A percentile compares a stretch with the other conserved stretches of the same genome.
phyloP scores from a whole-genome alignment of 1,140 invertebrate species.

The Brachionus manjavacas region DNA sequence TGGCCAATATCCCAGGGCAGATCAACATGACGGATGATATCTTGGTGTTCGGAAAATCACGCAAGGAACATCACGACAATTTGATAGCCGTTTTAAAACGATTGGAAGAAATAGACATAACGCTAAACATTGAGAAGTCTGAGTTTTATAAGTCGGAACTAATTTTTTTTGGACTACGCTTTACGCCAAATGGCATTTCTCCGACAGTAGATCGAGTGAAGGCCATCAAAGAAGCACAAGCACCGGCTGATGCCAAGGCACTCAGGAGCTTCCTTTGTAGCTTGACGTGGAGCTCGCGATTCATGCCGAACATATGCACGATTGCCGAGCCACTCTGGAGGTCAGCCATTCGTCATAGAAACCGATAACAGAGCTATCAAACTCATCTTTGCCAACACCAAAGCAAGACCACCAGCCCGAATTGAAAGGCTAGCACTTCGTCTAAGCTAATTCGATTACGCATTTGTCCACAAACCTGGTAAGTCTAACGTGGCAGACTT shows the following conservation, averaged over 20 bases:
- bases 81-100: background rate
- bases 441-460: background rate
- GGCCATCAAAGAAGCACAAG: background rate
- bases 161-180: background rate
- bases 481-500: background rate
- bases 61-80: slow-evolving; percentile 43
- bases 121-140: background rate
- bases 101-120: background rate
- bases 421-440: background rate
- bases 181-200: background rate
- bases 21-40: slow-evolving; percentile 45
- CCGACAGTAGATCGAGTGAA: background rate
- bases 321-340: background rate
- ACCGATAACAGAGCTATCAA: slow-evolving; percentile 6
- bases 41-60: slow-evolving; percentile 43
- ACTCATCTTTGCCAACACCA: background rate
- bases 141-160: background rate
- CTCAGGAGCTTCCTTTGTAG: background rate
- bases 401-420: background rate
- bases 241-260: background rate
- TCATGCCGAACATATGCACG: background rate
- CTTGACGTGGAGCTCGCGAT: background rate
- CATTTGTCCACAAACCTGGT: background rate
- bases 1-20: slow-evolving; percentile 18
- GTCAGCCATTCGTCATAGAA: background rate